These are phyloP conservation scores for Odontophorus gujanensis DNA, from an alignment of 2,113 vertebrate genomes.

Conservation along the genomic window DNA sequence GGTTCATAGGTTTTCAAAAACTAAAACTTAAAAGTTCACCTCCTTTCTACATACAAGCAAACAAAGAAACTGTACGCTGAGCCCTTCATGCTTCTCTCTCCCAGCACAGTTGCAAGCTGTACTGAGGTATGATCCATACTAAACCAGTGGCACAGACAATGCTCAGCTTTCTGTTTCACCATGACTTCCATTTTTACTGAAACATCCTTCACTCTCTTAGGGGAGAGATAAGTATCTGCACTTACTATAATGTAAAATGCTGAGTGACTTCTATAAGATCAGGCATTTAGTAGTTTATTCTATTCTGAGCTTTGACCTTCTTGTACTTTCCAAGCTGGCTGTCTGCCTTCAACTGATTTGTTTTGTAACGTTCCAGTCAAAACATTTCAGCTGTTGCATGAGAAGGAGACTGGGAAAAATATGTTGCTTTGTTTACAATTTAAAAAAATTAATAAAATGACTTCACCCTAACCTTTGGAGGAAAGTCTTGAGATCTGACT, in stretches of 20 bases:
- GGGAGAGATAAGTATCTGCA: constrained; percentile 12
- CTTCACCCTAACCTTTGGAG: background rate
- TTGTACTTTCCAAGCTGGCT: constrained; percentile 44
- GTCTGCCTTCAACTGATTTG: constrained; percentile 23
- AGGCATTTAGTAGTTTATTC: constrained; percentile 13
- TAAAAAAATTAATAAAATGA: background rate
- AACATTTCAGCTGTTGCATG: constrained; percentile 45
- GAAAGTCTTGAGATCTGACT: background rate
- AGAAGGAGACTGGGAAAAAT: constrained; percentile 26
- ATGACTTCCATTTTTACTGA: background rate
- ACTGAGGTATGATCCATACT: fast-evolving
- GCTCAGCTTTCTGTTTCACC: background rate
- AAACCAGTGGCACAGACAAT: background rate
- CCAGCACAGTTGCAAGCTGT: background rate
- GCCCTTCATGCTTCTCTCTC: background rate
- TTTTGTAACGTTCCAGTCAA: constrained; percentile 50
- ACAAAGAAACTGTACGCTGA: background rate
- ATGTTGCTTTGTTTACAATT: background rate
- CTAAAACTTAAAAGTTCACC: background rate
- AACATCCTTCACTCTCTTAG: background rate
- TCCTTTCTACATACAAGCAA: background rate
- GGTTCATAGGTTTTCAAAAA: background rate
- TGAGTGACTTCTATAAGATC: background rate
- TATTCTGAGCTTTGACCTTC: constrained; percentile 16
- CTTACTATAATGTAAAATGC: background rate